Percentiles rank a stretch among this genome's conserved stretches.
These are phyloP conservation scores for Chrysodeixis includens DNA, from an alignment of 2,888 invertebrate species.

Conservation along the genomic window DNA sequence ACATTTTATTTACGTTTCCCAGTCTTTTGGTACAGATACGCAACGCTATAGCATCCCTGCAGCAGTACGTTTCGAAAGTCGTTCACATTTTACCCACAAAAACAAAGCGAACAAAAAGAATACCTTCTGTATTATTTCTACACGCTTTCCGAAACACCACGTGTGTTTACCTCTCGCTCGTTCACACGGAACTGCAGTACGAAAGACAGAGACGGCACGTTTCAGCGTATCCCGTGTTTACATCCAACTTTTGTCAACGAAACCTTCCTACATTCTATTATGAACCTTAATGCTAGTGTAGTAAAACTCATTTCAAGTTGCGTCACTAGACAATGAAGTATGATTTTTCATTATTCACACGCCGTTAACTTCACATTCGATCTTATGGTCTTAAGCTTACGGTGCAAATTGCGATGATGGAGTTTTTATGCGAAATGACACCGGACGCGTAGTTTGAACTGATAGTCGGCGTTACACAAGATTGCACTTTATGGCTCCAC, in stretches of 20 bases:
- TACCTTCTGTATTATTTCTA: constrained; percentile 33
- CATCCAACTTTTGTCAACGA: constrained; percentile 51
- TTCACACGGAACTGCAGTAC: neutral
- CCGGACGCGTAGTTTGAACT: constrained; percentile 20
- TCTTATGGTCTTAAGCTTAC: constrained; percentile 34
- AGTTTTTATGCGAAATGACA: constrained; percentile 33
- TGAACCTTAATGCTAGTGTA: constrained; percentile 16
- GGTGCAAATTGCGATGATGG: constrained; percentile 33
- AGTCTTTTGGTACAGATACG: no score
- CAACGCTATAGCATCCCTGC: no score
- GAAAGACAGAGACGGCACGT: constrained; percentile 22
- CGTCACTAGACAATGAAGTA: constrained; percentile 26
- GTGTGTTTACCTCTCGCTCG: constrained; percentile 23
- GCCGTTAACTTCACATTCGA: constrained; percentile 31
- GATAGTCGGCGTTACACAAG: neutral
- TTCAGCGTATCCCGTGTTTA: constrained; percentile 40
- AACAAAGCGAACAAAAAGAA: constrained; percentile 44
- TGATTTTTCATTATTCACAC: constrained; percentile 47
- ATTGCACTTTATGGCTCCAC: rapidly evolving
- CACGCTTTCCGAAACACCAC: constrained; percentile 25
- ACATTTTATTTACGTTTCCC: no score
- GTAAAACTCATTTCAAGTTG: constrained; percentile 11
- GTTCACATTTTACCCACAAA: constrained; percentile 31
- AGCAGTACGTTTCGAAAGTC: constrained; percentile 19
- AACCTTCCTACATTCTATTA: constrained; percentile 1